Percentiles rank a stretch among this genome's conserved stretches.
These are phyloP conservation scores for Oxyscelio sp. DNA, from an alignment of 2,888 invertebrate species.

Conservation along the genomic window DNA sequence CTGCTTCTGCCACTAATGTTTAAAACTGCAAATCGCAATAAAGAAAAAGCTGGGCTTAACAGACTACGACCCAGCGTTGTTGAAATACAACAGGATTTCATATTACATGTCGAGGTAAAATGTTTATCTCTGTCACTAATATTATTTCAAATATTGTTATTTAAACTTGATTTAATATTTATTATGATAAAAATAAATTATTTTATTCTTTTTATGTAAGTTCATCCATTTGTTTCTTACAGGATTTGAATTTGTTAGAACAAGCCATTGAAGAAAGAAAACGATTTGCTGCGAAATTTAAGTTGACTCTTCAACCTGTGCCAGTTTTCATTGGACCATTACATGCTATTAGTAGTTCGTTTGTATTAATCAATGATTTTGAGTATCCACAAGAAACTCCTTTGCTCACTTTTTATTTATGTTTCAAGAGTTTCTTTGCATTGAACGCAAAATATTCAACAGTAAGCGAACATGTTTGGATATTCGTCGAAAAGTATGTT, in stretches of 20 bases:
- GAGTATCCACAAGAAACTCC: neutral
- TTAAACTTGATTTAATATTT: no score
- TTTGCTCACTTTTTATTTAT: neutral
- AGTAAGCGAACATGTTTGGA: neutral
- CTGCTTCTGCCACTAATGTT: conserved; percentile 8
- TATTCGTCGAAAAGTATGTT: conserved; percentile 1
- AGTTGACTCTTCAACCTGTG: neutral
- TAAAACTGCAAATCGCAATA: neutral
- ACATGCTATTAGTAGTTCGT: neutral
- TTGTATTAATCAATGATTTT: neutral
- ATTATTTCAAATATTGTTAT: no score
- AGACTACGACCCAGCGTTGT: neutral
- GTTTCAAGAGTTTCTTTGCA: neutral
- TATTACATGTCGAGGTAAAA: neutral
- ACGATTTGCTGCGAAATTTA: neutral
- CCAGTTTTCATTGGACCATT: neutral
- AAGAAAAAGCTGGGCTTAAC: no score
- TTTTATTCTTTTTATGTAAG: no score
- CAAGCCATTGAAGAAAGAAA: neutral
- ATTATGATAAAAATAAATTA: no score
- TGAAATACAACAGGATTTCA: conserved; percentile 1
- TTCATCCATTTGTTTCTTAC: no score
- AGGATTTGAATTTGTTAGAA: conserved; percentile 3
- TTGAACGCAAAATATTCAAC: neutral
- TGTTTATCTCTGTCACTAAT: no score